These are phyloP conservation scores for Phenganax marumi DNA, from an alignment of 92 coral and sea anemone genomes.

Conservation along the genomic window DNA sequence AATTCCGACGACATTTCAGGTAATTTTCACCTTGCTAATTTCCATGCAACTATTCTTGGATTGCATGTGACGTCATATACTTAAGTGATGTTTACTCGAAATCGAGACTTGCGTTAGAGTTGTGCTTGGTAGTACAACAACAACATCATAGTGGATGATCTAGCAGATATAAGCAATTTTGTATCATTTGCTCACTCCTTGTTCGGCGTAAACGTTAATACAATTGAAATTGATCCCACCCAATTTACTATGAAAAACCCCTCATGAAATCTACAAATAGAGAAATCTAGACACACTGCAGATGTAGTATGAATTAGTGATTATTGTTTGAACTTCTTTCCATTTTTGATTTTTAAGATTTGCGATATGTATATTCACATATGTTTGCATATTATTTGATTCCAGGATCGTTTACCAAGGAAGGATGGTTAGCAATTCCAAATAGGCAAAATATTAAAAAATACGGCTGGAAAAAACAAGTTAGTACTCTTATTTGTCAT, in stretches of 20 bases:
- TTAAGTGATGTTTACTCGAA: not conserved
- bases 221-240: no score
- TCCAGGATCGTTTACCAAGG: constrained; percentile 77
- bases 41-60: not conserved
- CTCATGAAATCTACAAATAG: not conserved
- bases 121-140: no score
- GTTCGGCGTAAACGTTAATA: no score
- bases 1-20: constrained; percentile 72
- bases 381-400: not conserved
- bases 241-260: no score
- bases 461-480: constrained; percentile 99
- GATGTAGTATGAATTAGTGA: not conserved
- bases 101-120: not conserved
- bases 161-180: no score
- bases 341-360: no score
- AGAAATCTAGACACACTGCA: not conserved
- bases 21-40: constrained; percentile 7
- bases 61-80: not conserved
- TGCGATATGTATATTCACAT: not conserved
- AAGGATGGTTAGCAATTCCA: constrained; percentile 96
- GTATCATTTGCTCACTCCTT: no score
- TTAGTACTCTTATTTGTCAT: constrained; percentile 12
- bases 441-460: constrained; percentile 94
- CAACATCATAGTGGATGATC: no score
- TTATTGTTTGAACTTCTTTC: not conserved